Base-by-base conservation (phyloP, 2,888 invertebrate genomes). In the Proisotoma minuta region DNA sequence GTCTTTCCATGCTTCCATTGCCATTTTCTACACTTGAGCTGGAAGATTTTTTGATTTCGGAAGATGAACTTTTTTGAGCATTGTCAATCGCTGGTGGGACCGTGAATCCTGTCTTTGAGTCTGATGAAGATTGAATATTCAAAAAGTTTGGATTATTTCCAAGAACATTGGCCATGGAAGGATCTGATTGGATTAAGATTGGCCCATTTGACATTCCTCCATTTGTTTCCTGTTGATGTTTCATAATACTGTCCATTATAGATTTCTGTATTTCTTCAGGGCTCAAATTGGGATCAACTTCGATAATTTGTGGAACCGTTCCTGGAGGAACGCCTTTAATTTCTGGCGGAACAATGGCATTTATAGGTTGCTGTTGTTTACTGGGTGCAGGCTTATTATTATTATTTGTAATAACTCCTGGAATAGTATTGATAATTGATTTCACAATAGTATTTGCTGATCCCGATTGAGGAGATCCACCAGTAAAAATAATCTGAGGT, bases 191-290 rank as follows among this genome's bases (percentile, higher is more conserved):
- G 40, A 60, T 40, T 26, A 56, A 24, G 24, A 62, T 62, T 47
- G 40, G 59, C 12, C 43, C 34, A 15, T 4, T 15, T 18, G 52
- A 28, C 18, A 29, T 5, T 52, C 52, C 28, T 3, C 15, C 12
- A 4, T 26, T 15, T 28, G 27, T 26, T 27, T 8, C 5, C 18
- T 18, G 58, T 39, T 62, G 61, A 26, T 62, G 65, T 47, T 62
- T 65, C 65, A 65, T 65, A 3, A 65, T 65, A 2, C 60, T 59
- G 59, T 65, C 56, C 2, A 65, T 62, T 1, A 65, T 62, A 1
- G 65, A 58, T 50, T 65, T 57, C n/a, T 65, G 65, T n/a, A 65
- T 65, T 24, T 61, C 57, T 54, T 51, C 47, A 28, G 65, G 65
- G 15, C 57, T 65, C 29, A 28, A 54, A 1, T 60, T 60, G 5